Base-by-base conservation (phyloP, 2,888 invertebrate genomes). In the Gryllus longicercus region DNA sequence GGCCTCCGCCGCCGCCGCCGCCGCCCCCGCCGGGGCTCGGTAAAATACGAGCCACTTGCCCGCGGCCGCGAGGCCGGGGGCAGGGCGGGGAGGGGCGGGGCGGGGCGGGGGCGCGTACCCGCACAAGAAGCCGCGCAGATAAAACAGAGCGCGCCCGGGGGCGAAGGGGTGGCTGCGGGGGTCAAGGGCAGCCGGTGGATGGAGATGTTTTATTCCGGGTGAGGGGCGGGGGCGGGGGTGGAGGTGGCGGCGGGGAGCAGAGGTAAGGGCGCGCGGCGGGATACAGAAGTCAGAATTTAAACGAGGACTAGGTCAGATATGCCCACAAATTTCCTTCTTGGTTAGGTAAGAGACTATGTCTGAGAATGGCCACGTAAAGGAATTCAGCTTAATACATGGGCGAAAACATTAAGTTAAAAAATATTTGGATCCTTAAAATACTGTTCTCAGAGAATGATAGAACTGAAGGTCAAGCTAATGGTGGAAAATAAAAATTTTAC, bases 11-110 rank as follows among this genome's bases (percentile, higher is more conserved):
- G 38, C 63, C 12, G 16, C 63, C 63, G 51, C 51, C 51, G 51
- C 18, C 63, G 12, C 63, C n/a, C 38, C 3, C 63, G 63, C 49
- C 14, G 78, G 14, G 50, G 50, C 78, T 49, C 76, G 49, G 80
- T 81, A 81, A 81, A 80, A 81, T 81, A 81, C 81, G 81, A 81
- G 78, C 81, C 81, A 81, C 81, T 81, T 81, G 81, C 80, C 63
- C 63, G 63, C 63, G n/a, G 63, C 63, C 63, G 63, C 63, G 63
- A 63, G n/a, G 16, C 16, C 63, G 63, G 16, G 12, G 16, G 63
- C 63, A 14, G 5, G 16, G 14, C n/a, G 63, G 16, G 63, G 63
- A 8, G 63, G 63, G 63, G 63, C 2, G 16, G 14, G 63, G 63
- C 63, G 8, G n/a, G 63, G 63, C 63, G 63, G 63, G n/a, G 63